Evolutionary conservation across 2,113 vertebrate species (phyloP).

Genomic region (Mormoops blainvillei): DNA sequence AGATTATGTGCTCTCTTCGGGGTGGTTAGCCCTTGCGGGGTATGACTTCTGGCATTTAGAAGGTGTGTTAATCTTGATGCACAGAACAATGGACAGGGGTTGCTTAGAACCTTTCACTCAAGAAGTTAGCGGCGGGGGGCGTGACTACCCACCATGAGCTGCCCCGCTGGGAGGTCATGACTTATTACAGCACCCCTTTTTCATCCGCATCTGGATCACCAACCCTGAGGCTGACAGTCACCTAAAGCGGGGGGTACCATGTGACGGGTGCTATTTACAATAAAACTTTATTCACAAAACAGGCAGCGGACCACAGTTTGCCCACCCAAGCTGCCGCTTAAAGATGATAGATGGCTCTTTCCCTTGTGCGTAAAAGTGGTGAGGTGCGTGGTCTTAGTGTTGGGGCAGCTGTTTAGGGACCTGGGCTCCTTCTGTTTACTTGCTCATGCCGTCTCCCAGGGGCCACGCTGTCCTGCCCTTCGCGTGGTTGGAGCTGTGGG

Average conservation of each 20-base stretch:
- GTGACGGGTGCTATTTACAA: neutral
- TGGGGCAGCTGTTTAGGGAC: neutral
- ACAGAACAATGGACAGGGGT: neutral
- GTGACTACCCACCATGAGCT: neutral
- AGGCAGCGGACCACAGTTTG: neutral
- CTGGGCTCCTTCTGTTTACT: neutral
- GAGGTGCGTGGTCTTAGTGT: neutral
- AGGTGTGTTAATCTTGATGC: neutral
- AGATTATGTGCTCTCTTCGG: neutral
- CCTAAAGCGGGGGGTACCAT: rapidly evolving
- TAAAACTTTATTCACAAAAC: neutral
- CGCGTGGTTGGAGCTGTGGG: neutral
- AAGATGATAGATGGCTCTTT: neutral
- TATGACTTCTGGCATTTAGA: neutral
- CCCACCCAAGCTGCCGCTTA: too few species aligned
- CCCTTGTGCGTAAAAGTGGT: neutral
- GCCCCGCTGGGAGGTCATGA: neutral
- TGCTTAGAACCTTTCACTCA: neutral
- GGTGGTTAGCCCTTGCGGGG: neutral
- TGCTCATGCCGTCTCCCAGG: neutral
- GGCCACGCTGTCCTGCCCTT: neutral
- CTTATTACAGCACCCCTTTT: neutral
- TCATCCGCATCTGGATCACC: neutral
- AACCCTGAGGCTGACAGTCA: neutral
- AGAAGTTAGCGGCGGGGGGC: neutral